A percentile compares a stretch with the other conserved stretches of the same genome.
These are phyloP conservation scores for Nesoenas mayeri DNA, from an alignment of 2,113 vertebrate species.

Conservation along the genomic window DNA sequence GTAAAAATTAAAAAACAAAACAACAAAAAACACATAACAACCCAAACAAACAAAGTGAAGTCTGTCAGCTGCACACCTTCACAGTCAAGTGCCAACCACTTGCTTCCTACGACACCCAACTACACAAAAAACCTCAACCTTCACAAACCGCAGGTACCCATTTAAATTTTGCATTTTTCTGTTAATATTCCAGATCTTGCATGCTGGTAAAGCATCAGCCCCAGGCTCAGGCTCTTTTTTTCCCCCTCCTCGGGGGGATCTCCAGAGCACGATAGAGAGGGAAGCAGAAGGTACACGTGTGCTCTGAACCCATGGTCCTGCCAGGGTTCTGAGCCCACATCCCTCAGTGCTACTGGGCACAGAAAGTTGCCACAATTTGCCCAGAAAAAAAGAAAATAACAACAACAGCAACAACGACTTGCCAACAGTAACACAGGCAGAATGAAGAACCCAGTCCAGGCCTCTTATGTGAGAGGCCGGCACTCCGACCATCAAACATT, in stretches of 20 bases:
- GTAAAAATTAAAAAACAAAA: background rate
- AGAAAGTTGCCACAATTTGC: background rate
- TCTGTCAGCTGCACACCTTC: background rate
- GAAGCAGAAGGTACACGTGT: accelerated
- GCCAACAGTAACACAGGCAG: background rate
- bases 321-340: background rate
- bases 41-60: background rate
- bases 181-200: background rate
- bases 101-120: background rate
- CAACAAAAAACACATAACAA: too few species aligned
- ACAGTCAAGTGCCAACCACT: background rate
- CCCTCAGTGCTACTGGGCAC: accelerated
- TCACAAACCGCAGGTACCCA: background rate
- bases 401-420: background rate
- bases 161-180: background rate
- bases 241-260: background rate
- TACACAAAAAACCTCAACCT: background rate
- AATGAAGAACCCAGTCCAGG: background rate
- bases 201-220: background rate
- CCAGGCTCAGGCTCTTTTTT: too few species aligned
- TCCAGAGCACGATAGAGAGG: accelerated
- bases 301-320: background rate
- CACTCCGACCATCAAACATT: background rate
- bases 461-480: background rate
- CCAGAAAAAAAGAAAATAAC: background rate